A percentile compares a stretch with the other conserved stretches of the same genome.
phyloP scores from a whole-genome alignment of 2,888 invertebrate species.

The Hecatera dysodea region DNA sequence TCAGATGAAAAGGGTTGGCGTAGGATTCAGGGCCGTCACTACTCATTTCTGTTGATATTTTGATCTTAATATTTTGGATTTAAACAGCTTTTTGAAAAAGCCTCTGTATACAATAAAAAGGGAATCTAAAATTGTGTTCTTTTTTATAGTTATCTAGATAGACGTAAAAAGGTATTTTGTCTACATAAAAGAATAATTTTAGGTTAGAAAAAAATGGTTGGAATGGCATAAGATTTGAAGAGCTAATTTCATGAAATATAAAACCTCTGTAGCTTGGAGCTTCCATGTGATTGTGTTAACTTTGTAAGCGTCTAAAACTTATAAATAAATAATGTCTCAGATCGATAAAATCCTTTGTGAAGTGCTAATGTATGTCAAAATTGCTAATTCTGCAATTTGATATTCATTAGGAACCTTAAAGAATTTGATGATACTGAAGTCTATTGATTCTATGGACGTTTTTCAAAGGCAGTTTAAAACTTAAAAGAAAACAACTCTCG shows the following conservation, averaged over 20 bases:
- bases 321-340: too few species aligned
- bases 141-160: neutral
- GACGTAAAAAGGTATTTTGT: neutral
- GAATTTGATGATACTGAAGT: too few species aligned
- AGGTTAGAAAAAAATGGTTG: neutral
- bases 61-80: conserved; percentile 53
- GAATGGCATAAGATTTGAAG: neutral
- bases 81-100: conserved; percentile 33
- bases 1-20: conserved; percentile 64
- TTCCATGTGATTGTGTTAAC: neutral
- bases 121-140: conserved; percentile 23
- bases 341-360: too few species aligned
- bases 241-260: neutral
- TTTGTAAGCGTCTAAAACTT: neutral
- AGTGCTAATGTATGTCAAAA: too few species aligned
- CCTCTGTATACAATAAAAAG: conserved; percentile 10
- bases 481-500: too few species aligned
- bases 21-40: conserved; percentile 55
- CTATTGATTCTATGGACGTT: too few species aligned
- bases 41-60: conserved; percentile 59
- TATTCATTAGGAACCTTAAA: too few species aligned
- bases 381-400: too few species aligned
- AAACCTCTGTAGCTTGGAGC: neutral
- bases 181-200: neutral
- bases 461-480: too few species aligned